These are phyloP conservation scores for Lysandra bellargus DNA, from an alignment of 2,888 invertebrate species.

Conservation along the genomic window DNA sequence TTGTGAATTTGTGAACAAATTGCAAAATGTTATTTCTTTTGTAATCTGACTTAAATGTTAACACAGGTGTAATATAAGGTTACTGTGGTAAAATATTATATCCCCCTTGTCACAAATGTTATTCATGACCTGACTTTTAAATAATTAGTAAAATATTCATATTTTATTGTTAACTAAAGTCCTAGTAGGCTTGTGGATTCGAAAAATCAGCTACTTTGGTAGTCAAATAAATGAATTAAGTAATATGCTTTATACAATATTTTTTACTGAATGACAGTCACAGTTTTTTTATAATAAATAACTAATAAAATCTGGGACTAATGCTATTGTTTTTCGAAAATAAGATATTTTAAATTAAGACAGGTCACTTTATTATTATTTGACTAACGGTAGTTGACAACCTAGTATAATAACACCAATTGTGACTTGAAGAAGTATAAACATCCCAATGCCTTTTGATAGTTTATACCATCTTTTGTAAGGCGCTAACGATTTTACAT, in stretches of 20 bases:
- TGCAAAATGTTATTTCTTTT: background rate
- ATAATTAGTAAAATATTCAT: conserved; percentile 2
- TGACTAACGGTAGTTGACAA: conserved; percentile 13
- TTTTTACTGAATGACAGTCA: background rate
- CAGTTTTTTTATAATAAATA: background rate
- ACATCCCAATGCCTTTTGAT: conserved; percentile 11
- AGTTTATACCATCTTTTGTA: background rate
- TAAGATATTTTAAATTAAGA: background rate
- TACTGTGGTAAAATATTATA: background rate
- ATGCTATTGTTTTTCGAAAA: background rate
- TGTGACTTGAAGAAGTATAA: conserved; percentile 26
- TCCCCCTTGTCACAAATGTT: conserved; percentile 9
- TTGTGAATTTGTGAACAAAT: background rate
- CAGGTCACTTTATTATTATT: conserved; percentile 7
- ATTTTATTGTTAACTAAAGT: background rate
- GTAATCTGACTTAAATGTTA: conserved; percentile 3
- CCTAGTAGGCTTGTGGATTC: background rate
- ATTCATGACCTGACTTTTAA: background rate
- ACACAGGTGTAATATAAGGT: background rate
- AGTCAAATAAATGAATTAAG: conserved; percentile 9
- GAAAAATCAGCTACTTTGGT: background rate
- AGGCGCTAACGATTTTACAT: conserved; percentile 20
- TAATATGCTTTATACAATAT: background rate
- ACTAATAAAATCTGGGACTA: background rate
- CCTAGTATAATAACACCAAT: conserved; percentile 11